Base-by-base conservation (phyloP, 2,888 invertebrate genomes). In the Argyresthia albistria region DNA sequence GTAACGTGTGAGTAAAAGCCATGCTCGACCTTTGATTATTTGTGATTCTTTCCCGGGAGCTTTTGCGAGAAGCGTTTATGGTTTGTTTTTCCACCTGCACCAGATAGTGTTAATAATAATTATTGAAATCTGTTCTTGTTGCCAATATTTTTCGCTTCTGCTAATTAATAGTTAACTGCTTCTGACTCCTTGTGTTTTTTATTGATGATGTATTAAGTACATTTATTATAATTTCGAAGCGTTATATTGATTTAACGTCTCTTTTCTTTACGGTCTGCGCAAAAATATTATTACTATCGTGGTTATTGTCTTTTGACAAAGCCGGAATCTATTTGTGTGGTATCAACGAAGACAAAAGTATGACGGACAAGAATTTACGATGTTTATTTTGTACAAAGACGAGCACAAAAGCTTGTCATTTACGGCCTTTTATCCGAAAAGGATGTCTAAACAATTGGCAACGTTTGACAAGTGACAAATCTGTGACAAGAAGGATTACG, bases 401-500 rank as follows among this genome's bases (percentile, higher is more conserved):
- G 56, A 57, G 57, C 63, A 81, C 81, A 81, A 84, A 76, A 74
- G 79, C 64, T 67, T 70, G 71, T 77, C 80, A 79, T 76, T 78
- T 76, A 71, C 72, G 70, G 68, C 65, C 67, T 65, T 70, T 73
- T 77, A 73, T 76, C 71, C 70, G 67, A 60, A 67, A 77, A 74
- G 71, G 66, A 73, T 63, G 62, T 70, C 64, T 76, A 80, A 77
- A 86, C 83, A 84, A 83, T 83, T 80, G 77, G 69, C 67, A 74
- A 76, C 70, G 73, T 79, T 80, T 73, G 72, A 70, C 61, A 75
- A 69, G 42, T 35, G 52, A 37, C 52, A 37, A 36, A 52, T 52
- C 45, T 39, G 65, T 69, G 65, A 76, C 80, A 77, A 75, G 80
- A 84, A 81, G 86, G 86, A 82, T 86, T 81, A 80, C 65, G 66